Conservation (phyloP, 2,113 vertebrate genomes). For the Anseranas semipalmata region DNA sequence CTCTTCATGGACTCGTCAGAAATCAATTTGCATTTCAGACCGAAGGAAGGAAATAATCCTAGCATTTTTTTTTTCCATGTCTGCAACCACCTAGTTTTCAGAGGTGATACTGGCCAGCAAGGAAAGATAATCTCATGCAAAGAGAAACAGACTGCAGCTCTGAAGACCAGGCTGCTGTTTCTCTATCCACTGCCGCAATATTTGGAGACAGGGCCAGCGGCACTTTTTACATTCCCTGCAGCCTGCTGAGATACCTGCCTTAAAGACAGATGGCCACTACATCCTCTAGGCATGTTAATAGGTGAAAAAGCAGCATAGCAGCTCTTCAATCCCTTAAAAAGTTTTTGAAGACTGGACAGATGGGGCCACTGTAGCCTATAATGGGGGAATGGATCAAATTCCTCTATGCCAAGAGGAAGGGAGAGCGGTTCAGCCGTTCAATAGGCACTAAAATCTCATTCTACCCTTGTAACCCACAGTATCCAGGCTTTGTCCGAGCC, state of each 20-base stretch:
- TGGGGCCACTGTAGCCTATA: background rate
- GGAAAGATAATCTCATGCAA: background rate
- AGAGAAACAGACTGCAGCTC: background rate
- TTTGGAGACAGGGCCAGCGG: background rate
- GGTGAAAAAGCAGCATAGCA: background rate
- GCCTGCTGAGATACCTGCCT: background rate
- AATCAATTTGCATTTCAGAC: slow-evolving; percentile 61
- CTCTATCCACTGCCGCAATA: background rate
- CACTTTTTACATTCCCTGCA: background rate
- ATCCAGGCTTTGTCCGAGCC: background rate
- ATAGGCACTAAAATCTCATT: background rate
- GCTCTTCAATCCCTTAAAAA: background rate
- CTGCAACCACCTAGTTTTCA: slow-evolving; percentile 8
- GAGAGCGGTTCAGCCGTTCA: background rate
- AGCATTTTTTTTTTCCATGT: background rate
- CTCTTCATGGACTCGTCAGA: slow-evolving; percentile 28
- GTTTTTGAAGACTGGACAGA: background rate
- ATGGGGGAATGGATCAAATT: background rate
- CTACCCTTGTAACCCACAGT: background rate
- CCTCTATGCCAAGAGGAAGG: background rate
- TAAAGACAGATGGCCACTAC: background rate
- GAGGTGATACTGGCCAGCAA: background rate
- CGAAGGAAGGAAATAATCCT: background rate
- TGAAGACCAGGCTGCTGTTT: background rate
- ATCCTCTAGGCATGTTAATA: background rate